These are phyloP conservation scores for Heteromormyrus szaboi DNA, from an alignment of 2,797 vertebrate genomes.

Conservation along the genomic window DNA sequence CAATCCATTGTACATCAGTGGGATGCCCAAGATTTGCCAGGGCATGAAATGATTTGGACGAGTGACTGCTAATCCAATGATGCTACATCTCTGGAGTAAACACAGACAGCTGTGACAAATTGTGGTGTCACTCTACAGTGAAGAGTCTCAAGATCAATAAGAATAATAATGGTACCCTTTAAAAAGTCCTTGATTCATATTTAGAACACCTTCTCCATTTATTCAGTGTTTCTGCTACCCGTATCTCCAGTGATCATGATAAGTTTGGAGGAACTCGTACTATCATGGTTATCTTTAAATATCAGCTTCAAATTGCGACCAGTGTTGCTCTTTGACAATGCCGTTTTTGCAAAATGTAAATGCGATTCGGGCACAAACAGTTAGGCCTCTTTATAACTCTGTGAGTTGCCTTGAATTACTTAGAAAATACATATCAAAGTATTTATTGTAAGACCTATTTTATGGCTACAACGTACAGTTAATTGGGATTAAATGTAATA, in stretches of 20 bases:
- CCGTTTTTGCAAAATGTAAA: neutral
- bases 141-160: slow-evolving; percentile 11
- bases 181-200: slow-evolving; percentile 15
- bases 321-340: neutral
- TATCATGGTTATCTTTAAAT: neutral
- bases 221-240: neutral
- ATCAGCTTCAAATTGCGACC: neutral
- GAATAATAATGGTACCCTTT: slow-evolving; percentile 14
- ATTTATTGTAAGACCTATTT: neutral
- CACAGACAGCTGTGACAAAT: slow-evolving; percentile 18
- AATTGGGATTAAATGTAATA: neutral
- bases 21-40: neutral
- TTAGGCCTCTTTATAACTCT: neutral
- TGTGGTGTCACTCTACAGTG: neutral
- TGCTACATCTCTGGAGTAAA: slow-evolving; percentile 17
- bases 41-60: slow-evolving; percentile 1
- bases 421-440: neutral
- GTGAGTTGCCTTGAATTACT: neutral
- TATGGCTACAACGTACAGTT: neutral
- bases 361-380: neutral
- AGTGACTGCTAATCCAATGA: slow-evolving; percentile 16
- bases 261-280: neutral
- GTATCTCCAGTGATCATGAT: neutral
- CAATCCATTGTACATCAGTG: neutral
- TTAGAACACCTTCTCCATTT: slow-evolving; percentile 18